Conservation (phyloP, 2,888 invertebrate genomes). For the Campoplex nolae region DNA sequence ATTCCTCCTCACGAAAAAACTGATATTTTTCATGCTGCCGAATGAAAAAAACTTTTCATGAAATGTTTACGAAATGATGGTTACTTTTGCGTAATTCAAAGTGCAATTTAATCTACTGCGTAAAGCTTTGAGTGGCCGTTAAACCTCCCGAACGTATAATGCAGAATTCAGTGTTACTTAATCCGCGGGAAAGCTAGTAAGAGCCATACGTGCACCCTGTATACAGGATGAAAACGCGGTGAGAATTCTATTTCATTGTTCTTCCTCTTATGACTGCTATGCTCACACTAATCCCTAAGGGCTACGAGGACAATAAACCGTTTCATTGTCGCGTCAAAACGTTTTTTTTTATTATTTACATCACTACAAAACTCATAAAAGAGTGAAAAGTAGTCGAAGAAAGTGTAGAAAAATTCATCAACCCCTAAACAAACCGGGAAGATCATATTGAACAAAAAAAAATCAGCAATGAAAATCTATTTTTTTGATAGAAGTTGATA, state of each 20-base stretch:
- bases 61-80: slow-evolving; percentile 23
- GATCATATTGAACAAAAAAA: background rate
- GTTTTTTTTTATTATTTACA: slow-evolving; percentile 28
- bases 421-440: background rate
- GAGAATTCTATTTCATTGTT: slow-evolving; percentile 59
- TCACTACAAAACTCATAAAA: background rate
- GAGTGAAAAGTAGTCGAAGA: background rate
- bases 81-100: slow-evolving; percentile 18
- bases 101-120: slow-evolving; percentile 34
- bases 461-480: background rate
- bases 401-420: background rate
- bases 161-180: slow-evolving; percentile 48
- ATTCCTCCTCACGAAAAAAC: background rate
- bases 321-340: slow-evolving; percentile 32
- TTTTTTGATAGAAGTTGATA: background rate
- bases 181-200: slow-evolving; percentile 48
- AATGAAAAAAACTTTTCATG: slow-evolving; percentile 4
- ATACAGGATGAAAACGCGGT: background rate
- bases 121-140: slow-evolving; percentile 44
- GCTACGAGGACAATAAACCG: slow-evolving; percentile 52
- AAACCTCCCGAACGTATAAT: slow-evolving; percentile 57
- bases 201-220: slow-evolving; percentile 1
- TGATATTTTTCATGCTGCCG: slow-evolving; percentile 3
- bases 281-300: slow-evolving; percentile 38
- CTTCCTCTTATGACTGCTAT: slow-evolving; percentile 14